Conservation (phyloP, 1,140 invertebrate genomes). For the Drosophila pachea region DNA sequence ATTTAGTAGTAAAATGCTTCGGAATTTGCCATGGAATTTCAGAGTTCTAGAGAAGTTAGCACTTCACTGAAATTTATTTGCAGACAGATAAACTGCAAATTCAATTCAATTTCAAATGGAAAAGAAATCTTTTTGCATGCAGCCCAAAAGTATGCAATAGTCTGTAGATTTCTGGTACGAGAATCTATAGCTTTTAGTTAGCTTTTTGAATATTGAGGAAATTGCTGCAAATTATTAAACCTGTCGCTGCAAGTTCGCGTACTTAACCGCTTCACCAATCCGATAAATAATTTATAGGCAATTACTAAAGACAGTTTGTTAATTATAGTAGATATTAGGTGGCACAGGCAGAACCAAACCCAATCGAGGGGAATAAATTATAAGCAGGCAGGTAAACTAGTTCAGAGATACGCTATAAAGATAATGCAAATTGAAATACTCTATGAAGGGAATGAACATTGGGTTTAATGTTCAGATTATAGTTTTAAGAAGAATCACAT, state of each 20-base stretch:
- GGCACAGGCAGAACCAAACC: no score
- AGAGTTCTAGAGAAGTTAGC: neutral
- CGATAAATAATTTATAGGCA: neutral
- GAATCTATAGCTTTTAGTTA: no score
- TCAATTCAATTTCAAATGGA: neutral
- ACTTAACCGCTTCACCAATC: neutral
- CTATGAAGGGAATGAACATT: no score
- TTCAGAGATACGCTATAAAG: no score
- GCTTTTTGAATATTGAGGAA: neutral
- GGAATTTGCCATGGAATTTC: constrained; percentile 14
- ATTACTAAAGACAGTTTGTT: no score
- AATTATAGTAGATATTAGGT: no score
- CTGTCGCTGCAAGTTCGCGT: neutral
- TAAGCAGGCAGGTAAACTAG: no score
- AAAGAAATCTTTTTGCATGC: neutral
- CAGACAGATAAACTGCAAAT: neutral
- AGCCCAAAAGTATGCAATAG: constrained; percentile 29
- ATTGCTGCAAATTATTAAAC: neutral
- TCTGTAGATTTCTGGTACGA: no score
- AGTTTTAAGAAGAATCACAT: no score
- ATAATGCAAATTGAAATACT: no score
- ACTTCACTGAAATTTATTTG: neutral
- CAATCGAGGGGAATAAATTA: no score
- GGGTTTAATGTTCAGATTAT: no score
- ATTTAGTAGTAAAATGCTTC: constrained; percentile 21